Percentiles rank a stretch among this genome's conserved stretches.
These are phyloP conservation scores for Allobates femoralis DNA, from an alignment of 2,797 vertebrate species.

Conservation along the genomic window DNA sequence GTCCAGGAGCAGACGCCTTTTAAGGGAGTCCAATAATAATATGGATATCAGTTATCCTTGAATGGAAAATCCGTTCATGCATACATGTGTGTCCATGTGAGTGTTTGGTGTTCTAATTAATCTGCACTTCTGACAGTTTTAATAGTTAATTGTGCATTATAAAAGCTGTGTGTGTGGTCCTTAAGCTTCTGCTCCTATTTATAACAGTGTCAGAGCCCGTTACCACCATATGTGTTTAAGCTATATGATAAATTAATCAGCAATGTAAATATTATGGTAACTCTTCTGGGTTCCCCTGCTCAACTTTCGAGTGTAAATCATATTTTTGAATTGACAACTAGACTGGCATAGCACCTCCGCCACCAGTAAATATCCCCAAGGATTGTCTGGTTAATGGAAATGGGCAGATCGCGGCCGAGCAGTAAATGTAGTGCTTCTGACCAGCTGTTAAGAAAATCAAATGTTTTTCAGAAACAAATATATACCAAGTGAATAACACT, in stretches of 20 bases:
- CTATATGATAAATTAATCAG: constrained; percentile 62
- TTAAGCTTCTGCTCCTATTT: constrained; percentile 51
- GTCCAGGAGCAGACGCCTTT: not conserved
- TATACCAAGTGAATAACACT: constrained; percentile 50
- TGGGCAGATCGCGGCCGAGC: constrained; percentile 25
- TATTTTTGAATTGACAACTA: constrained; percentile 45
- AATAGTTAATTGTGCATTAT: constrained; percentile 53
- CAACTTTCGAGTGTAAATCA: constrained; percentile 23
- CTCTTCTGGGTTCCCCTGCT: constrained; percentile 46
- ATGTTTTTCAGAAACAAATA: constrained; percentile 49
- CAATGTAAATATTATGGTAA: constrained; percentile 63
- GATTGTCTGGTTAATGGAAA: constrained; percentile 51
- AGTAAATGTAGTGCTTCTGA: constrained; percentile 38
- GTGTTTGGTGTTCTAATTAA: constrained; percentile 40
- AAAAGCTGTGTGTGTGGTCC: constrained; percentile 60
- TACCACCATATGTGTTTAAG: constrained; percentile 61
- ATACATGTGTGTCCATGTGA: constrained; percentile 21
- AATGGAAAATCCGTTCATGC: constrained; percentile 25
- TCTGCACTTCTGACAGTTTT: constrained; percentile 33
- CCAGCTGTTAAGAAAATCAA: constrained; percentile 57
- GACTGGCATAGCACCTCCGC: constrained; percentile 27
- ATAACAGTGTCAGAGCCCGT: constrained; percentile 57
- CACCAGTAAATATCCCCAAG: constrained; percentile 55
- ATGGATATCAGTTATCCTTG: constrained; percentile 43
- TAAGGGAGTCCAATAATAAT: constrained; percentile 50